phyloP scores from a whole-genome alignment of 2,113 vertebrate species.

The Podarcis raffonei region DNA sequence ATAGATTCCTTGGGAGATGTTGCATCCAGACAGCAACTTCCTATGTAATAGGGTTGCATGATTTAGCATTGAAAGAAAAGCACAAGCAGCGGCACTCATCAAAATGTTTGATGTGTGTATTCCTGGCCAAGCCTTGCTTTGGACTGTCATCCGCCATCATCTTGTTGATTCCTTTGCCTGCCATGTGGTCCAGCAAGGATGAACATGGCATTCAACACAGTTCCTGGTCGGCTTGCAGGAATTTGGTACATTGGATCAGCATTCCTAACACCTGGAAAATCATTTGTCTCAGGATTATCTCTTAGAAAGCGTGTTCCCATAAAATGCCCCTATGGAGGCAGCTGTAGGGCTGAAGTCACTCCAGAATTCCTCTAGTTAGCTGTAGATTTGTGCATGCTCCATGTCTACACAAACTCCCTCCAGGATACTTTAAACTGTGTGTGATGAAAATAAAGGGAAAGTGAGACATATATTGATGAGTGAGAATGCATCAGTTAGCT shows the following conservation, averaged over 20 bases:
- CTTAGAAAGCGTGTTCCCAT: neutral
- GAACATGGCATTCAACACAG: neutral
- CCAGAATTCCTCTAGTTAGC: neutral
- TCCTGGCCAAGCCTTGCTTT: neutral
- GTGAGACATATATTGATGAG: slow-evolving; percentile 28
- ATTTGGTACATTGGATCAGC: neutral
- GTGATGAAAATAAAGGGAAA: slow-evolving; percentile 2
- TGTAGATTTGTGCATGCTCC: neutral
- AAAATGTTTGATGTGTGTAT: neutral
- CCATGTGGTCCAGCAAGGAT: too few species aligned
- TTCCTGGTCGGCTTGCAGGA: neutral
- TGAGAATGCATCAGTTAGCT: slow-evolving; percentile 6
- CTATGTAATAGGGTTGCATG: neutral
- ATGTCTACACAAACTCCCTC: neutral
- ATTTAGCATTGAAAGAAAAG: neutral
- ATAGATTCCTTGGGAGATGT: neutral
- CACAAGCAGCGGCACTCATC: neutral
- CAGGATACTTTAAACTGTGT: neutral
- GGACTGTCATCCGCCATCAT: neutral
- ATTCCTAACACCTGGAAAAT: too few species aligned
- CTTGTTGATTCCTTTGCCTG: neutral
- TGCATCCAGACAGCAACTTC: neutral
- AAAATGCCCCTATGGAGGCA: neutral
- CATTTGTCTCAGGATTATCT: neutral
- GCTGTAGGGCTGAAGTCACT: neutral